Conservation (phyloP, 1,140 invertebrate species). For the Drosophila bifasciata region DNA sequence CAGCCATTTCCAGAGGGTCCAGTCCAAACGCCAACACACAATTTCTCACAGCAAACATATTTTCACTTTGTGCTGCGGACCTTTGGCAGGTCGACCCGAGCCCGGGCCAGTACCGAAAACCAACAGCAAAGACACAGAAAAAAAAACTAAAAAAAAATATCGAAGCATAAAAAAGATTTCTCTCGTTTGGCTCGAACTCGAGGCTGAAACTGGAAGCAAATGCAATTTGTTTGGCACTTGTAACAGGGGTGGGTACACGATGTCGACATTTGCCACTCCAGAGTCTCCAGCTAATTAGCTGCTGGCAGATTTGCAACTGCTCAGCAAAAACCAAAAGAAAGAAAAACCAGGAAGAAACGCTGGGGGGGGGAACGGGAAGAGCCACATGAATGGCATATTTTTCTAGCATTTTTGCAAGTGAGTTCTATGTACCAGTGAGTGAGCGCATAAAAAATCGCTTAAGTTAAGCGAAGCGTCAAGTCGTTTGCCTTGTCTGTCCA, state of each 20-base stretch:
- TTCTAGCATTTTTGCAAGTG: slow-evolving; percentile 8
- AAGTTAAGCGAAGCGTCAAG: slow-evolving; percentile 81
- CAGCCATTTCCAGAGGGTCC: too few species aligned
- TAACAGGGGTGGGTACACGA: slow-evolving; percentile 72
- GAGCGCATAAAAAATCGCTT: slow-evolving; percentile 79
- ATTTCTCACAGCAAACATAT: slow-evolving; percentile 65
- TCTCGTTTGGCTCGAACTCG: neutral
- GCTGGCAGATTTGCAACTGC: slow-evolving; percentile 67
- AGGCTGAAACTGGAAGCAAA: slow-evolving; percentile 11
- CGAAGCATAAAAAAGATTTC: neutral
- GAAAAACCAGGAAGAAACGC: slow-evolving; percentile 21
- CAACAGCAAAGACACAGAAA: slow-evolving; percentile 6
- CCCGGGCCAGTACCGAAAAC: slow-evolving; percentile 12
- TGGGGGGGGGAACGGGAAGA: slow-evolving; percentile 17
- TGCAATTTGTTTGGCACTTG: slow-evolving; percentile 69
- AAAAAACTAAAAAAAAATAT: slow-evolving; percentile 1
- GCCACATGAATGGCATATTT: slow-evolving; percentile 60
- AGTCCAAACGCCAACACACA: slow-evolving; percentile 38
- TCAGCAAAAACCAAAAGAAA: slow-evolving; percentile 8
- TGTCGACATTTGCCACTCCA: slow-evolving; percentile 75
- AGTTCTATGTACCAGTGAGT: too few species aligned
- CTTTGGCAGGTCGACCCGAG: slow-evolving; percentile 17
- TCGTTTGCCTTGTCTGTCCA: slow-evolving; percentile 72
- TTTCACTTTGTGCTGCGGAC: slow-evolving; percentile 36
- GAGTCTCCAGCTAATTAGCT: slow-evolving; percentile 68